Evolutionary conservation across 2,113 vertebrate species (phyloP), one percentile per base, ranked within the genome.

Genomic region (Osmerus eperlanus): DNA sequence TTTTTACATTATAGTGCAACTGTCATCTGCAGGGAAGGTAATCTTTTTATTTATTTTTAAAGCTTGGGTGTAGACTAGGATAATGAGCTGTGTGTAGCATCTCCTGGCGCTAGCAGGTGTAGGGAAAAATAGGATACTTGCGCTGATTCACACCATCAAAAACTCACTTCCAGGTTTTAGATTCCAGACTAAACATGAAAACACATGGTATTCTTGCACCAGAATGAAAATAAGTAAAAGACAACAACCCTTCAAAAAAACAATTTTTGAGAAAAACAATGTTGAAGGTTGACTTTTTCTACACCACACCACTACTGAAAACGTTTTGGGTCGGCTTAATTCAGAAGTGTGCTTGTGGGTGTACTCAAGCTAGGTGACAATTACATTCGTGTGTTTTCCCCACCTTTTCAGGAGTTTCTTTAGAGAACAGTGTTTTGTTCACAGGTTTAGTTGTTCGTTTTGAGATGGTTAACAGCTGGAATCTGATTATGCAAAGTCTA

Each of bases 401-500:
- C 68, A 68, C 59, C 64, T 53, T 54, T 32, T 15, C 29, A 70
- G 41, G n/a, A 59, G 15, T 15, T 14, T 66, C 60, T 66, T 60
- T 71, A 15, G 4, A 21, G 47, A 71, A 66, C 41, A 77, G 18
- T 73, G 16, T 76, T 23, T 32, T 58, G 56, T 23, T 62, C 60
- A 65, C 64, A 36, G 65, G 28, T 61, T 76, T 11, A 47, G 9
- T 77, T 66, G 77, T 76, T 78, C 78, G 62, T 75, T 63, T 47
- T 36, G 54, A 79, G 76, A 73, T 76, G 73, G 63, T 75, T 68
- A 76, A 79, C 70, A 81, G 75, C 61, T 72, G 70, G 78, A 73
- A 78, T 70, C 72, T 78, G 81, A 78, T 80, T 79, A 85, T 81
- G 81, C 41, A 71, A 67, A 71, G 70, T 73, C 67, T 73, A 75